These are phyloP conservation scores for Dromius quadrimaculatus DNA, from an alignment of 2,888 invertebrate genomes.

Conservation along the genomic window DNA sequence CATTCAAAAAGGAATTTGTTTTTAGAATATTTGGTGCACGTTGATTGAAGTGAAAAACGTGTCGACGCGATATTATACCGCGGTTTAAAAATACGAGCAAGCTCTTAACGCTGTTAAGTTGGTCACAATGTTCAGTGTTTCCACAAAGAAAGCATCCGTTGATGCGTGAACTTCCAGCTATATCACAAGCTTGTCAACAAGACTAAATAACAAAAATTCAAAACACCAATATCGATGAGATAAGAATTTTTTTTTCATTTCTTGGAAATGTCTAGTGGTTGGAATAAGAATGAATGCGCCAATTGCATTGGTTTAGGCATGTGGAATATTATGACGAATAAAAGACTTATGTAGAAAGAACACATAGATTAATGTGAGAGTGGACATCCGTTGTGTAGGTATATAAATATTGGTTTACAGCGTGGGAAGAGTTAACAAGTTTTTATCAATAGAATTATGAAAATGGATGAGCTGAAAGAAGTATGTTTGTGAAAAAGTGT, in stretches of 20 bases:
- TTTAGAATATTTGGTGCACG: slow-evolving; percentile 45
- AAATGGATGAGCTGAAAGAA: too few species aligned
- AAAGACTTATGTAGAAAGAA: too few species aligned
- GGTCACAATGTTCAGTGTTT: slow-evolving; percentile 12
- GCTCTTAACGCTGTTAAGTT: background rate
- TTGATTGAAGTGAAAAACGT: slow-evolving; percentile 36
- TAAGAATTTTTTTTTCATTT: background rate
- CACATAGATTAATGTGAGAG: too few species aligned
- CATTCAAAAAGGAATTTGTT: slow-evolving; percentile 43
- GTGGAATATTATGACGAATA: too few species aligned
- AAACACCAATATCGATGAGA: background rate
- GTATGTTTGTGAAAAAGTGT: too few species aligned
- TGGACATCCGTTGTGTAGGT: too few species aligned
- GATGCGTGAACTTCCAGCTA: background rate
- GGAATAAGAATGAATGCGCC: too few species aligned
- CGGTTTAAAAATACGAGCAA: slow-evolving; percentile 40
- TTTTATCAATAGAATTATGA: too few species aligned
- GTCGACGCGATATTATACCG: slow-evolving; percentile 14
- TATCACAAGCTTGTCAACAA: background rate
- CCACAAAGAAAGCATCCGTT: slow-evolving; percentile 9
- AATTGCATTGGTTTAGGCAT: too few species aligned
- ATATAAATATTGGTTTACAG: too few species aligned
- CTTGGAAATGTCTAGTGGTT: slow-evolving; percentile 16
- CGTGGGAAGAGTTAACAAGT: too few species aligned
- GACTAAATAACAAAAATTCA: background rate